Conservation (phyloP, 2,797 vertebrate genomes). For the Harpagifer antarcticus region DNA sequence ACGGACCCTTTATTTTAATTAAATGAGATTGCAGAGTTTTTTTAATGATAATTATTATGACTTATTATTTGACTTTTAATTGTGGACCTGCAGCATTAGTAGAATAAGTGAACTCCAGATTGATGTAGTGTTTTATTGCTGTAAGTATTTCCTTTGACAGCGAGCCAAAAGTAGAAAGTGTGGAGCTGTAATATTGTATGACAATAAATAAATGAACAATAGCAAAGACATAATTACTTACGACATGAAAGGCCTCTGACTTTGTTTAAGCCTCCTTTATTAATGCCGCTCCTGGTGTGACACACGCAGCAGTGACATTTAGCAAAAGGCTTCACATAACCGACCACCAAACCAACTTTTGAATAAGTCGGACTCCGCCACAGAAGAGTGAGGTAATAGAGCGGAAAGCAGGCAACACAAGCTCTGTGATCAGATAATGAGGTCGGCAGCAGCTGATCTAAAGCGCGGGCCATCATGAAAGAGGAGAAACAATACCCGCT, state of each 20-base stretch:
- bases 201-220: conserved; percentile 36
- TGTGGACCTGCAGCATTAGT: background rate
- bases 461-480: conserved; percentile 64
- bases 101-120: background rate
- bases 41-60: no score
- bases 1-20: no score
- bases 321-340: conserved; percentile 12
- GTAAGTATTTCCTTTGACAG: conserved; percentile 1
- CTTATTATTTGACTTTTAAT: no score
- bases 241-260: conserved; percentile 28
- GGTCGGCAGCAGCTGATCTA: conserved; percentile 57
- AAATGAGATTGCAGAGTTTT: no score
- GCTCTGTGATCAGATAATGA: conserved; percentile 68
- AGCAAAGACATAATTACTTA: conserved; percentile 15
- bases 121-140: background rate
- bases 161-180: background rate
- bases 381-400: conserved; percentile 47
- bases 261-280: conserved; percentile 43
- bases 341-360: conserved; percentile 35
- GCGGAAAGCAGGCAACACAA: conserved; percentile 42
- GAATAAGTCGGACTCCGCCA: background rate
- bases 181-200: conserved; percentile 3
- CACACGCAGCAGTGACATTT: conserved; percentile 26
- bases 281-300: conserved; percentile 36
- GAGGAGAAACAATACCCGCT: conserved; percentile 58